Percentiles rank a stretch among this genome's conserved stretches.
Conservation (phyloP, 2,113 vertebrate genomes). For the Osmerus mordax region DNA sequence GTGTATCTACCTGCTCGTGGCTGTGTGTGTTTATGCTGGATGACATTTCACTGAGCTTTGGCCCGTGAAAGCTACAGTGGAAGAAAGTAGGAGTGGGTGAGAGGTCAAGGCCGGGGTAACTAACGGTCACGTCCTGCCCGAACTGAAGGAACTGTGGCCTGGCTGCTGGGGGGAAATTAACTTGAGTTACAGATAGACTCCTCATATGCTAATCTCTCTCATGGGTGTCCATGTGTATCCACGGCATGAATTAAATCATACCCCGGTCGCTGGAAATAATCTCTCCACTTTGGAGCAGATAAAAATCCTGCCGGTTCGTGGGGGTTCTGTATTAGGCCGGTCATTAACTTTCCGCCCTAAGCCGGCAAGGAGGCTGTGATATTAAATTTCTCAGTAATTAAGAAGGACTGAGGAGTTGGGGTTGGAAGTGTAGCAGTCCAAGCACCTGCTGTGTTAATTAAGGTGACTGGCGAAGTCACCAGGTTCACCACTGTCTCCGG, state of each 20-base stretch:
- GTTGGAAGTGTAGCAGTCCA: conserved; percentile 24
- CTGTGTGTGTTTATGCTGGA: conserved; percentile 1
- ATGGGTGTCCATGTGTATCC: conserved; percentile 72
- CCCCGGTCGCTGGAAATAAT: conserved; percentile 60
- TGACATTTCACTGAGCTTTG: conserved; percentile 27
- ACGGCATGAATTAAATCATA: conserved; percentile 71
- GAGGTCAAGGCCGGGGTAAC: conserved; percentile 16
- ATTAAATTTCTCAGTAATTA: conserved; percentile 61
- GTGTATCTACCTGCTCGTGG: neutral
- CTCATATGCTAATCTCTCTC: conserved; percentile 66
- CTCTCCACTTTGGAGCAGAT: conserved; percentile 60
- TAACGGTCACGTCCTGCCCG: conserved; percentile 14
- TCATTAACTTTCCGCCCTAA: conserved; percentile 71
- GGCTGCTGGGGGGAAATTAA: conserved; percentile 56
- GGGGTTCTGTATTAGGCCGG: conserved; percentile 61
- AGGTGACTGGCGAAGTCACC: conserved; percentile 34
- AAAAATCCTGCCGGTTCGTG: conserved; percentile 27
- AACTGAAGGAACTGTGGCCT: neutral
- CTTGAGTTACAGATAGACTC: conserved; percentile 58
- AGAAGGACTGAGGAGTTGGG: conserved; percentile 46
- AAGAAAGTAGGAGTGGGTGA: neutral
- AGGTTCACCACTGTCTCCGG: conserved; percentile 17
- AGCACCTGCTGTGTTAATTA: conserved; percentile 58
- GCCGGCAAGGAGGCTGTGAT: conserved; percentile 66
- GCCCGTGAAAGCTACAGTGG: conserved; percentile 4